Base-by-base conservation (phyloP, 2,797 vertebrate species). In the Pseudochirops cupreus region DNA sequence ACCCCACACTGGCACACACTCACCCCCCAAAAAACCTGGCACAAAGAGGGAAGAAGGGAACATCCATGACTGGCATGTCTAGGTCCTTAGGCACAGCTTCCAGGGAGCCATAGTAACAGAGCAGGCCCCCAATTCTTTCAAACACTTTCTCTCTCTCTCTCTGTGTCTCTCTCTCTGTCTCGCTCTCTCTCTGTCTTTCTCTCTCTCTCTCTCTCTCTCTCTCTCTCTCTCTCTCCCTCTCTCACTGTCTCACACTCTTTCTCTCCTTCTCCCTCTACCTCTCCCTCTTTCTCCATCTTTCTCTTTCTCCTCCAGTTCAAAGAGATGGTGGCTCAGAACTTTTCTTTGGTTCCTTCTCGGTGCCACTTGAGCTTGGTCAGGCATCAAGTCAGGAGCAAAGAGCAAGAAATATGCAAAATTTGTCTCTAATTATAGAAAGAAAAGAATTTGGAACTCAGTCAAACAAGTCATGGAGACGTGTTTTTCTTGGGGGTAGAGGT, bases 221-320 rank as follows among this genome's bases (percentile, higher is more conserved):
- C 28, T 16, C 0, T 67, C 0, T n/a, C 14, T n/a, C 5, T n/a
- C 1, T 33, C n/a, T 18, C 14, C 59, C 26, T 58, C 5, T 28
- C 0, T 58, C 57, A 28, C 26, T 28, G 4, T 58, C 5, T 62
- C 52, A 4, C 5, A 4, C 18, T 62, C 29, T 62, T 0, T 62
- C 13, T 33, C 26, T 10, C 5, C 52, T 52, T 52, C 5, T 52
- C 5, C 52, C 5, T 58, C 5, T 10, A 5, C 7, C 16, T 58
- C 57, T 28, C 1, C 11, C 58, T 31, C 28, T 12, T 7, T 31
- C 58, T 58, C 28, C 58, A 13, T 16, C 0, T 67, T 0, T n/a
- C 14, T n/a, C 5, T n/a, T 10, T 33, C n/a, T 18, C 14, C 59
- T 67, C 33, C 6, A 74, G 5, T 74, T 74, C 67, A 21, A 21